phyloP scores from a whole-genome alignment of 2,888 invertebrate genomes.

The Amphipoea lucens region DNA sequence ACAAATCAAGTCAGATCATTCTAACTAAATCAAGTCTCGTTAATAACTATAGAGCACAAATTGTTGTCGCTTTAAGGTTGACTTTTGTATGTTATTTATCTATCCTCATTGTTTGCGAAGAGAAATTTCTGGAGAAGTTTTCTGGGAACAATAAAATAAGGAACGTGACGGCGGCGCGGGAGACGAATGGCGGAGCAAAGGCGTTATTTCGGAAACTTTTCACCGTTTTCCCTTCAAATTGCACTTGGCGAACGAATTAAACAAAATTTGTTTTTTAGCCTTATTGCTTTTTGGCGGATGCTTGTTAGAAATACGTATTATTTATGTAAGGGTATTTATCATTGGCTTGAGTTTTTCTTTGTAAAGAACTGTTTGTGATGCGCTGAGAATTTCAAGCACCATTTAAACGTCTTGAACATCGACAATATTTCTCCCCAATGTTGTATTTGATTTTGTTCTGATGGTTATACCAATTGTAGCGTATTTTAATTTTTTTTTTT shows the following conservation, averaged over 20 bases:
- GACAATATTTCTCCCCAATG: neutral
- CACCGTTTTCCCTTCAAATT: conserved; percentile 70
- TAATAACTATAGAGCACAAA: neutral
- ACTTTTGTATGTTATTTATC: conserved; percentile 58
- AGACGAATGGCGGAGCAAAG: conserved; percentile 69
- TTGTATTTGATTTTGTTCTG: neutral
- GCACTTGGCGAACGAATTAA: conserved; percentile 71
- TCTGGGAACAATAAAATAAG: conserved; percentile 74
- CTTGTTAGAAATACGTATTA: conserved; percentile 49
- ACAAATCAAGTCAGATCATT: neutral
- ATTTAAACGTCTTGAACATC: conserved; percentile 10
- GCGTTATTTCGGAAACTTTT: conserved; percentile 72
- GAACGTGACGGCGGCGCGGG: conserved; percentile 71
- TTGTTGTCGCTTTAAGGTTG: conserved; percentile 25
- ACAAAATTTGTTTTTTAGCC: conserved; percentile 64
- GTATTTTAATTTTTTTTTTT: neutral
- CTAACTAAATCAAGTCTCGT: neutral
- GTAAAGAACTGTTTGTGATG: neutral
- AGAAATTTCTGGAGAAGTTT: conserved; percentile 71
- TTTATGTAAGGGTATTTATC: conserved; percentile 37
- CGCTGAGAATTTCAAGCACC: conserved; percentile 14
- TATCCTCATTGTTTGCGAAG: conserved; percentile 66
- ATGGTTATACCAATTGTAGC: neutral
- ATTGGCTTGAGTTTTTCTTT: conserved; percentile 32
- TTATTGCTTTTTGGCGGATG: conserved; percentile 60